Base-by-base conservation (phyloP, 1,140 invertebrate genomes). In the Protaetia brevitarsis region DNA sequence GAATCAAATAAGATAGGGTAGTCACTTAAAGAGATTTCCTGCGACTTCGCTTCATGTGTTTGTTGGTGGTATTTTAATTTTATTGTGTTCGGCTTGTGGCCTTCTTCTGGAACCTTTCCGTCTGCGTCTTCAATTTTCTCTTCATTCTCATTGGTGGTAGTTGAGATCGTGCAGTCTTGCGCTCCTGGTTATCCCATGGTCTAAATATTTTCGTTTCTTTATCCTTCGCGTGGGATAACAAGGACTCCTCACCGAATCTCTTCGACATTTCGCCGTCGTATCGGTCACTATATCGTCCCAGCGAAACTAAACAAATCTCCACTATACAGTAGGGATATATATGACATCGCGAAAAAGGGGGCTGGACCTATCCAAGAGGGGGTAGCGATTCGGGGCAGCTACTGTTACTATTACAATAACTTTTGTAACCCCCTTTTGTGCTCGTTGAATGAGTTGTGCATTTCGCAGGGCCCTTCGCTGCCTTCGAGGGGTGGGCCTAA, bases 151-250 rank as follows among this genome's bases (percentile, higher is more conserved):
- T 66, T 64, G 2, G 81, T 83, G 0, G 82, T 83, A 0, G 83
- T 83, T 0, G 83, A 82, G 2, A 84, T 78, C 3, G 82, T 84
- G 3, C 78, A 78, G 65, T 84, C 82, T 78, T 84, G 82, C 28
- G 66, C 80, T 72, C 41, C 77, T 69, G 76, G 76, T 27, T 66
- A 63, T 77, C 77, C 77, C 77, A 78, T 1, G 77, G 77, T 62
- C 77, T 66, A 61, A 78, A 78, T 30, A 78, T 75, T 56, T 73
- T 73, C 51, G 11, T 29, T 4, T 26, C 45, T 27, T 19, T 3
- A 60, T n/a, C 41, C 8, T 5, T 10, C 8, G 41, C 4, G 23
- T 2, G 41, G 4, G 3, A 19, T 45, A 45, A 45, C 13, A 23
- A 3, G 16, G 59, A 61, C 8, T 61, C 30, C 11, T 34, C 28